phyloP scores from a whole-genome alignment of 2,797 vertebrate genomes.

The Avahi laniger region DNA sequence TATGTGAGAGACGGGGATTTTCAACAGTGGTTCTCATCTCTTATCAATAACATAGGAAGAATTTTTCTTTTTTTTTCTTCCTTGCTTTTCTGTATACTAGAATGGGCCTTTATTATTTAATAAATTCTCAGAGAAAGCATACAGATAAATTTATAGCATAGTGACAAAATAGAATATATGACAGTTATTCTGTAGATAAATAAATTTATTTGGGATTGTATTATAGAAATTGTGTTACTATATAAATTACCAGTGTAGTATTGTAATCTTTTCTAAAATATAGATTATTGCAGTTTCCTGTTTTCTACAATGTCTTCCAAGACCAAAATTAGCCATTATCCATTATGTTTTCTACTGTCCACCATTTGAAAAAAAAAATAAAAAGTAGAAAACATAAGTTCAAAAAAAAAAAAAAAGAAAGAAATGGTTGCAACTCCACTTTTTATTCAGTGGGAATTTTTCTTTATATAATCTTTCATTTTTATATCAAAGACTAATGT shows the following conservation, averaged over 20 bases:
- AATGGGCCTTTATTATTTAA: background rate
- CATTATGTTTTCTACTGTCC: background rate
- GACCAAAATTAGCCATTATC: background rate
- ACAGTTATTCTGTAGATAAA: background rate
- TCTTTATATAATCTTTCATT: background rate
- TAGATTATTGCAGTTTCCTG: background rate
- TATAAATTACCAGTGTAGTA: background rate
- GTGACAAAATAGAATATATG: background rate
- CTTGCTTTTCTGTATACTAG: background rate
- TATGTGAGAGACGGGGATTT: background rate
- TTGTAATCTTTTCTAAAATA: background rate
- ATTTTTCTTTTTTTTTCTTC: background rate
- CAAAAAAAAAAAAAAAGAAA: background rate
- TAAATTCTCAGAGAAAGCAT: background rate
- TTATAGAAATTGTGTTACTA: background rate
- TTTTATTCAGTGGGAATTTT: background rate
- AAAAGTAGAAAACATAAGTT: background rate
- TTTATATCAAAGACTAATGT: slow-evolving; percentile 12
- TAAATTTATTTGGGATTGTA: background rate
- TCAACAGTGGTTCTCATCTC: background rate
- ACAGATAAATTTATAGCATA: background rate
- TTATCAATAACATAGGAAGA: background rate
- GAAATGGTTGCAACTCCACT: background rate
- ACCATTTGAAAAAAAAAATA: background rate
- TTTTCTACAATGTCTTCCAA: background rate